Evolutionary conservation across 2,797 vertebrate genomes (phyloP).

Genomic region (Scolopax rusticola): DNA sequence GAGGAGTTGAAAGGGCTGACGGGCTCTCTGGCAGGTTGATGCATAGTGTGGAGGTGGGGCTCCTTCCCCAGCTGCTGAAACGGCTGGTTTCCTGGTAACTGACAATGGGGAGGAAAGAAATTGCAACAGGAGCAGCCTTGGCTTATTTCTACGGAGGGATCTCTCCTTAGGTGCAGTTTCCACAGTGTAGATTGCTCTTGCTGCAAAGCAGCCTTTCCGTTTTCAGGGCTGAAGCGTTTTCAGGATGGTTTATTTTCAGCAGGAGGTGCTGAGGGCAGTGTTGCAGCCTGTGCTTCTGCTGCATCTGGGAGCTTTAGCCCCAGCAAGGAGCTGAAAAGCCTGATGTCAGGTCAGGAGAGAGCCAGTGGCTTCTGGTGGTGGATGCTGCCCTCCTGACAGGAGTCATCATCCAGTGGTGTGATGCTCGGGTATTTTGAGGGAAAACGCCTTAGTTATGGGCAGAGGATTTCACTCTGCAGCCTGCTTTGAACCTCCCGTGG

Average conservation of each 20-base stretch:
- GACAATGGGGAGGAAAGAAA: neutral
- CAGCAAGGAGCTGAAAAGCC: rapidly evolving
- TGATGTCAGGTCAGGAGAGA: rapidly evolving
- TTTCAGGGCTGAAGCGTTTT: neutral
- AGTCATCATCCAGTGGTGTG: rapidly evolving
- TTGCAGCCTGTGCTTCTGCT: neutral
- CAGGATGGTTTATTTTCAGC: neutral
- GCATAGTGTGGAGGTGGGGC: neutral
- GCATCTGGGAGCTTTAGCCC: neutral
- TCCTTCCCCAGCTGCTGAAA: neutral
- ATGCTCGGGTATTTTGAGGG: neutral
- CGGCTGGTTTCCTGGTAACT: neutral
- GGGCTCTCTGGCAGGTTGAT: neutral
- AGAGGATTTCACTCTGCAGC: rapidly evolving
- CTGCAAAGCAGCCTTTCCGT: neutral
- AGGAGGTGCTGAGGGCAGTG: rapidly evolving
- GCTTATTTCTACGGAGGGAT: neutral
- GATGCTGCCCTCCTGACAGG: neutral
- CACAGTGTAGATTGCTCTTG: rapidly evolving
- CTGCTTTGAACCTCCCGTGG: rapidly evolving
- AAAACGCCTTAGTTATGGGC: rapidly evolving
- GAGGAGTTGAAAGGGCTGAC: neutral
- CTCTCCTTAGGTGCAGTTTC: neutral
- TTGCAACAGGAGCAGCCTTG: neutral
- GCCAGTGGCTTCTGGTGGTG: neutral